phyloP scores from a whole-genome alignment of 1,140 invertebrate genomes.

The Heliothis virescens region DNA sequence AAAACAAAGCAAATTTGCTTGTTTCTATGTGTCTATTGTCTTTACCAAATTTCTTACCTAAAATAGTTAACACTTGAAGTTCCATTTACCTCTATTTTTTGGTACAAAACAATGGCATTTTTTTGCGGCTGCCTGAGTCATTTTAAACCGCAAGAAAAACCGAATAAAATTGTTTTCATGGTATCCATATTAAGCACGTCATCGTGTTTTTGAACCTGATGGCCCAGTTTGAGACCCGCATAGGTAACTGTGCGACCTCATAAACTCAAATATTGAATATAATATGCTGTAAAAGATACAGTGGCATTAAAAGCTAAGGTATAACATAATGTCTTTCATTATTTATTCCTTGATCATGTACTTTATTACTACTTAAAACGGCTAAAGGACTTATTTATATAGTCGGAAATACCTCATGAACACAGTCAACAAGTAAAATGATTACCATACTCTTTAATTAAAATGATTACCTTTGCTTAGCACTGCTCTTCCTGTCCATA shows the following conservation, averaged over 20 bases:
- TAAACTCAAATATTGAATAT: conserved; percentile 20
- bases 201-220: conserved; percentile 1
- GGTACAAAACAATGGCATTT: conserved; percentile 25
- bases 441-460: too few species aligned
- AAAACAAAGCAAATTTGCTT: not conserved
- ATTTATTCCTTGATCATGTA: too few species aligned
- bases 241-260: conserved; percentile 8
- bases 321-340: too few species aligned
- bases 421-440: too few species aligned
- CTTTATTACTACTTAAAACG: too few species aligned
- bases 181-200: conserved; percentile 6
- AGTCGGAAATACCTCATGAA: too few species aligned
- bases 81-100: conserved; percentile 21
- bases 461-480: too few species aligned
- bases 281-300: not conserved
- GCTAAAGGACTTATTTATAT: too few species aligned
- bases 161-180: conserved; percentile 37
- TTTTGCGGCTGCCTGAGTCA: conserved; percentile 21
- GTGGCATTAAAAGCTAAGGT: not conserved
- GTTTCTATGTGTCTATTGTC: too few species aligned
- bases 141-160: conserved; percentile 20
- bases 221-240: conserved; percentile 18
- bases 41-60: too few species aligned
- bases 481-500: not conserved
- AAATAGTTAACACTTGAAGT: conserved; percentile 11